Percentiles rank a stretch among this genome's conserved stretches.
Conservation (phyloP, 2,113 vertebrate genomes). For the Psittacus erithacus region DNA sequence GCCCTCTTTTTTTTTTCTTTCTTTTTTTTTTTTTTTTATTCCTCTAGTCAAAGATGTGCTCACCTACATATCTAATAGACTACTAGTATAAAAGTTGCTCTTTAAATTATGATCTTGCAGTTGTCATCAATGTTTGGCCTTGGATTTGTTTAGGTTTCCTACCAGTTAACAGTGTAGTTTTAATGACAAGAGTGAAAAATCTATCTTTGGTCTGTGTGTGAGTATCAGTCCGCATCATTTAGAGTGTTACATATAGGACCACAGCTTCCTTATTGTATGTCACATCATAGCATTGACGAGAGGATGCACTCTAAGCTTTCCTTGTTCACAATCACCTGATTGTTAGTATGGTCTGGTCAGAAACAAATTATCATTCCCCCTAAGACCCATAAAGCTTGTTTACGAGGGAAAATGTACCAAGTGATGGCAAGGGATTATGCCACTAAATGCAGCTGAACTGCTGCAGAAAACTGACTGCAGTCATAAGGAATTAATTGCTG, state of each 20-base stretch:
- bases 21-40: not conserved
- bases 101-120: not conserved
- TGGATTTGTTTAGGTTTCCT: not conserved
- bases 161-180: not conserved
- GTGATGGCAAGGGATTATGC: not conserved
- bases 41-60: not conserved
- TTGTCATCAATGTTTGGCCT: not conserved
- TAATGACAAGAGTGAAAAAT: not conserved
- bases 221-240: not conserved
- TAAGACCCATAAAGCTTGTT: not conserved
- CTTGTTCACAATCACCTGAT: not conserved
- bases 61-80: fast-evolving
- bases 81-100: not conserved
- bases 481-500: not conserved
- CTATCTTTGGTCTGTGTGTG: not conserved
- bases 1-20: not conserved
- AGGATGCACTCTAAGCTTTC: not conserved
- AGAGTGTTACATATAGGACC: not conserved
- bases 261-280: not conserved
- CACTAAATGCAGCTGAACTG: not conserved
- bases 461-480: not conserved
- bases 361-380: not conserved
- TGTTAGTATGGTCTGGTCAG: not conserved
- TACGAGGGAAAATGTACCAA: not conserved
- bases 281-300: not conserved